These are phyloP conservation scores for Paguma larvata DNA, from an alignment of 2,797 vertebrate species.

Conservation along the genomic window DNA sequence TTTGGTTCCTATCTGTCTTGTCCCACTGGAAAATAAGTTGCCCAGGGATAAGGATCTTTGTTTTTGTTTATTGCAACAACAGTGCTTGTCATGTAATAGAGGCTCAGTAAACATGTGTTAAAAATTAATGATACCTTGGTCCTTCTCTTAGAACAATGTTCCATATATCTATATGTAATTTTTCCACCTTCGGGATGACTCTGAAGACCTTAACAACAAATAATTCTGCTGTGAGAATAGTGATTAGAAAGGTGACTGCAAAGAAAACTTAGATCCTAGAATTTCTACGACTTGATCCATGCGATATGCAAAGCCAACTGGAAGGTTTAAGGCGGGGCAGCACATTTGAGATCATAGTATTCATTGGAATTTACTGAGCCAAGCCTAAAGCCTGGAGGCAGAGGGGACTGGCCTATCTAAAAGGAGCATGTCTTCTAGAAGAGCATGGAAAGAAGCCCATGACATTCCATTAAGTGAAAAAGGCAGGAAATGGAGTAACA, in stretches of 20 bases:
- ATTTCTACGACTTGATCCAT: constrained; percentile 25
- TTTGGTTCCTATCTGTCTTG: background rate
- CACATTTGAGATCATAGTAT: background rate
- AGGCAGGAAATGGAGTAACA: background rate
- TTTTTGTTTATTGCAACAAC: background rate
- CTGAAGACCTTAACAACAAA: constrained; percentile 45
- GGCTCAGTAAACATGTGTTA: background rate
- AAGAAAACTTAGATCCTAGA: background rate
- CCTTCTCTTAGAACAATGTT: background rate
- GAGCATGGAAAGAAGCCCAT: background rate
- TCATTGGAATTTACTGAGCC: background rate
- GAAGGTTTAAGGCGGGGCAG: background rate
- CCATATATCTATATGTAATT: background rate
- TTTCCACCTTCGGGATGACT: background rate
- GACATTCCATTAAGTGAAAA: constrained; percentile 22
- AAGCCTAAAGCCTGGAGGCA: background rate
- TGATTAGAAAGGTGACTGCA: background rate
- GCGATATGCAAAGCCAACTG: background rate
- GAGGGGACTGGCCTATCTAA: background rate
- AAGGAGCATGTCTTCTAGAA: background rate
- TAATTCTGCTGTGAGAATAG: constrained; percentile 3
- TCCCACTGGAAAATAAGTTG: constrained; percentile 38
- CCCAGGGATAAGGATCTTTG: background rate
- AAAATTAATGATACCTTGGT: background rate
- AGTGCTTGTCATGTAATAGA: background rate